phyloP scores from a whole-genome alignment of 2,888 invertebrate species.

The Himalopsyche kuldschensis region DNA sequence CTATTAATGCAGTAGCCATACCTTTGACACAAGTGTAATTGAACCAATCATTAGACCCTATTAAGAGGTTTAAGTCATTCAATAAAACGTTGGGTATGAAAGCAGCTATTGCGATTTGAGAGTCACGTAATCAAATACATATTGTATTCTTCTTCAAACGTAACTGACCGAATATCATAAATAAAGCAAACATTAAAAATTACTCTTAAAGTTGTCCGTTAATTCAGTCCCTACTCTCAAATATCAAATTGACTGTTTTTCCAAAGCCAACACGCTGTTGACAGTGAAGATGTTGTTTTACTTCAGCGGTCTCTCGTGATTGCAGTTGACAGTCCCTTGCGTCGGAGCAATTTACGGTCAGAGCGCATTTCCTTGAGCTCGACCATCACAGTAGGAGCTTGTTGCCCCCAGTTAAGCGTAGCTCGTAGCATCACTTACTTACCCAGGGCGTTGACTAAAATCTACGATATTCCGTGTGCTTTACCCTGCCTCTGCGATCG shows the following conservation, averaged over 20 bases:
- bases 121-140: no score
- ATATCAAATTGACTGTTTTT: neutral
- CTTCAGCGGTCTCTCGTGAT: neutral
- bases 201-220: no score
- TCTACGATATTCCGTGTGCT: neutral
- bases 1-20: no score
- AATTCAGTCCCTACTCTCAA: no score
- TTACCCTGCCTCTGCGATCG: neutral
- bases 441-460: neutral
- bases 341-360: slow-evolving; percentile 1
- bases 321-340: neutral
- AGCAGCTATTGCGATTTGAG: no score
- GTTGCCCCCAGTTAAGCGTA: neutral
- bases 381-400: neutral
- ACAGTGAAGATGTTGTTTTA: neutral
- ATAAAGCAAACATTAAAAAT: no score
- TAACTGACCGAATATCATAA: no score
- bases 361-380: neutral
- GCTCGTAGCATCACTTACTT: neutral
- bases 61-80: no score
- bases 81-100: no score
- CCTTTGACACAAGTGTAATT: no score
- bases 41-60: no score
- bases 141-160: no score
- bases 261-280: neutral